Conservation (phyloP, 2,888 invertebrate genomes). For the Thysanoteuthis rhombus region DNA sequence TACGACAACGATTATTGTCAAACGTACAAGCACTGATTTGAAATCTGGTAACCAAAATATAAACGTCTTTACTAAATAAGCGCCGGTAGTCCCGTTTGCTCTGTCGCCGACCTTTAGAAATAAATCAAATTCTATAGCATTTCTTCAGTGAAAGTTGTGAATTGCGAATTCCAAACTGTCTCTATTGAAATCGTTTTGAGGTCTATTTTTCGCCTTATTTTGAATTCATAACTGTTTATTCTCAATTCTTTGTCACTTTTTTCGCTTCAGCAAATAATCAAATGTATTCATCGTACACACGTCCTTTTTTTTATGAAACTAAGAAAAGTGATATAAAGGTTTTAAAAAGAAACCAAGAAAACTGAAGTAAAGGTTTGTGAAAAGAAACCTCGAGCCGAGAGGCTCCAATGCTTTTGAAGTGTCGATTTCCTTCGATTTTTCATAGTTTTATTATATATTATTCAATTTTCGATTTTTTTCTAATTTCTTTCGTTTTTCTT, state of each 20-base stretch:
- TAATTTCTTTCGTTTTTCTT: background rate
- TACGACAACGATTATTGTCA: too few relatives aligned
- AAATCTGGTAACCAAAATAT: background rate
- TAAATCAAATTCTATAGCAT: background rate
- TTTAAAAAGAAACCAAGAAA: background rate
- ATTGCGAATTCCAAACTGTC: background rate
- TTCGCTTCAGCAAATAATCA: background rate
- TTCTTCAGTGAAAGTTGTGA: background rate
- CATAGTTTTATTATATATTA: background rate
- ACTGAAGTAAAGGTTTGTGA: background rate
- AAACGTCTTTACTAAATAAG: background rate
- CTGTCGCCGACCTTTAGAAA: background rate
- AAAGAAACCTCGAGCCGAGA: too few relatives aligned
- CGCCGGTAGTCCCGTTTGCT: background rate
- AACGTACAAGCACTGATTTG: background rate
- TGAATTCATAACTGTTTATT: conserved; percentile 12
- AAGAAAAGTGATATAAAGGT: background rate
- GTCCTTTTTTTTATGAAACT: background rate
- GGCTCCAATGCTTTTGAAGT: background rate
- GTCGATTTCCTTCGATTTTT: background rate
- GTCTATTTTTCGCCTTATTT: background rate
- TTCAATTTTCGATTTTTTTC: background rate
- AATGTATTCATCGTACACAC: background rate
- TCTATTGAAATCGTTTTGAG: background rate
- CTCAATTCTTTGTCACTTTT: background rate